Percentiles rank a stretch among this genome's conserved stretches.
Conservation (phyloP, 2,797 vertebrate species). For the Paedocypris micromegethes region DNA sequence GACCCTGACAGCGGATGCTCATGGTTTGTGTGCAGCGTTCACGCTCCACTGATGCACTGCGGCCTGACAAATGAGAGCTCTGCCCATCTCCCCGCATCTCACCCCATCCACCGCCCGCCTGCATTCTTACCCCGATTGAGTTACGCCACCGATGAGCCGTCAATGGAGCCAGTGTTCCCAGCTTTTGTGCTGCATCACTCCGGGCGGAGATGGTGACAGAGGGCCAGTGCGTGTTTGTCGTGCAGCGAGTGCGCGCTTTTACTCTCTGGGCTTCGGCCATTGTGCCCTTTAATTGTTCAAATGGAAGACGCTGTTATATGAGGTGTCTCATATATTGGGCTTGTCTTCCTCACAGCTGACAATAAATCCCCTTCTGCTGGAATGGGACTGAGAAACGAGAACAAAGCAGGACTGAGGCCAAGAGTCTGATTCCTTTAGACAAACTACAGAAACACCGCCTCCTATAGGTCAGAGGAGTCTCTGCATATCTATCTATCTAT, state of each 20-base stretch:
- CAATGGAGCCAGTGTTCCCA: conserved; percentile 20
- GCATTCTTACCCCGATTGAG: conserved; percentile 35
- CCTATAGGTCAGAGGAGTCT: conserved; percentile 39
- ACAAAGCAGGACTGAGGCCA: conserved; percentile 43
- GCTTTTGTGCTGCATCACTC: conserved; percentile 21
- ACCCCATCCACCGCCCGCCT: conserved; percentile 12
- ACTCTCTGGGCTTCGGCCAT: conserved; percentile 19
- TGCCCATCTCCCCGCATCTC: conserved; percentile 16
- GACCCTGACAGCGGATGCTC: conserved; percentile 16
- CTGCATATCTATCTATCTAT: not conserved
- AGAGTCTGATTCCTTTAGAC: conserved; percentile 14
- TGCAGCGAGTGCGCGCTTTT: conserved; percentile 14
- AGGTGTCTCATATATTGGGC: conserved; percentile 41
- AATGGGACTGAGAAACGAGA: conserved; percentile 33
- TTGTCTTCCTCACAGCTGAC: conserved; percentile 31
- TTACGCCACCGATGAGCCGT: conserved; percentile 34
- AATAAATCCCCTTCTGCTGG: conserved; percentile 41
- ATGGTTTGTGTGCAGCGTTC: conserved; percentile 29
- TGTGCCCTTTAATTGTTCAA: conserved; percentile 36
- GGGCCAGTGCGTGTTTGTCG: not conserved
- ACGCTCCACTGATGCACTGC: conserved; percentile 41
- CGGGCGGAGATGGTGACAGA: conserved; percentile 1
- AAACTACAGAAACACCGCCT: conserved; percentile 50
- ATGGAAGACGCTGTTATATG: conserved; percentile 39
- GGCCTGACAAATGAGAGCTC: conserved; percentile 41